phyloP scores from a whole-genome alignment of 2,888 invertebrate genomes.

The Agrotis exclamationis region DNA sequence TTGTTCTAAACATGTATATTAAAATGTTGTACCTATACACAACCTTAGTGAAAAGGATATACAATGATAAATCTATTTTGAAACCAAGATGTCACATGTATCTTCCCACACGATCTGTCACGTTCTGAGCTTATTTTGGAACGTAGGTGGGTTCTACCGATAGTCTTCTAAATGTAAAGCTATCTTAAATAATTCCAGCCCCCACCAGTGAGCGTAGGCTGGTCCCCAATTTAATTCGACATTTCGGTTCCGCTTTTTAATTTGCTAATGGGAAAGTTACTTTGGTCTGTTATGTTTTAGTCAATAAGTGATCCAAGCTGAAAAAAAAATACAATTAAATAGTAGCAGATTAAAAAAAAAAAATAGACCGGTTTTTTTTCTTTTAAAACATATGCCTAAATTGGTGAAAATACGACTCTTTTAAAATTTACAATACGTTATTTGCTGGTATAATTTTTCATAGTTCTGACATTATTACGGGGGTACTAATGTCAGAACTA shows the following conservation, averaged over 20 bases:
- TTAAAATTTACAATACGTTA: too few relatives aligned
- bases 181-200: constrained; percentile 19
- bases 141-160: background rate
- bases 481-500: too few relatives aligned
- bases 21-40: too few relatives aligned
- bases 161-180: background rate
- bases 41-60: background rate
- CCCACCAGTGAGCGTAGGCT: background rate
- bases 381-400: too few relatives aligned
- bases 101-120: background rate
- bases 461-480: too few relatives aligned
- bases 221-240: constrained; percentile 25
- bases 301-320: constrained; percentile 21
- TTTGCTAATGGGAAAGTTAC: constrained; percentile 28
- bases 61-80: background rate
- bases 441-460: too few relatives aligned
- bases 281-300: constrained; percentile 24
- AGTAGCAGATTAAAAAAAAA: too few relatives aligned
- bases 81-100: background rate
- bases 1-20: too few relatives aligned
- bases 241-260: constrained; percentile 29
- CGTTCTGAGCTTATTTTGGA: background rate
- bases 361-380: too few relatives aligned
- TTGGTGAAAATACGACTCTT: too few relatives aligned
- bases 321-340: too few relatives aligned